Percentiles rank a stretch among this genome's conserved stretches.
These are phyloP conservation scores for Conus ventricosus DNA, from an alignment of 1,140 invertebrate genomes.

Conservation along the genomic window DNA sequence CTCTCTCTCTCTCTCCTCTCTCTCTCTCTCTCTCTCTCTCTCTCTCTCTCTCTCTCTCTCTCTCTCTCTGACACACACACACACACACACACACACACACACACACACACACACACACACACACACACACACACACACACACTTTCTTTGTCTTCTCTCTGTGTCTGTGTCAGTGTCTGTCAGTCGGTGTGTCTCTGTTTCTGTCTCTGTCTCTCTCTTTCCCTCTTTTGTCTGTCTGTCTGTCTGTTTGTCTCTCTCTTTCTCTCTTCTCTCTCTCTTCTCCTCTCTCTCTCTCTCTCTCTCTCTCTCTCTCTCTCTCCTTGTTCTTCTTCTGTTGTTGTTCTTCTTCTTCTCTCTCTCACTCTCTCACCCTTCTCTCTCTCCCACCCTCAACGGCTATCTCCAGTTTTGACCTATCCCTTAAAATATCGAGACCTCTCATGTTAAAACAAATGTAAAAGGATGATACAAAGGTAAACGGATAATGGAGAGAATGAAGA, in stretches of 20 bases:
- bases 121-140: no score
- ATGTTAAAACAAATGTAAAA: no score
- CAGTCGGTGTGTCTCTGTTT: no score
- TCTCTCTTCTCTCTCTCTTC: background rate
- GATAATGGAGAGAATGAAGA: no score
- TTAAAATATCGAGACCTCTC: no score
- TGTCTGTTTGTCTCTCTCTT: background rate
- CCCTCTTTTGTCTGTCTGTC: conserved; percentile 20
- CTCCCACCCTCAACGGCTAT: background rate
- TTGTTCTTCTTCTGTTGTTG: background rate
- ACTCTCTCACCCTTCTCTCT: conserved; percentile 29
- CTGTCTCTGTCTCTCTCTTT: background rate
- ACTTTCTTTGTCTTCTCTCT: no score
- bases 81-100: no score
- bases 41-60: conserved; percentile 34
- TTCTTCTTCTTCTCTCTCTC: background rate
- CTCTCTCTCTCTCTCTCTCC: background rate
- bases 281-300: conserved; percentile 1
- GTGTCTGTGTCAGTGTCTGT: no score
- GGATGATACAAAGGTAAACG: no score
- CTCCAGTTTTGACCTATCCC: background rate
- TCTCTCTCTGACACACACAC: no score
- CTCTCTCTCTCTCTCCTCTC: conserved; percentile 1
- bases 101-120: no score
- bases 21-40: conserved; percentile 27